Base-by-base conservation (phyloP, 37 sponge, comb jelly and placozoan species). In the Lycopodina hypogea region DNA sequence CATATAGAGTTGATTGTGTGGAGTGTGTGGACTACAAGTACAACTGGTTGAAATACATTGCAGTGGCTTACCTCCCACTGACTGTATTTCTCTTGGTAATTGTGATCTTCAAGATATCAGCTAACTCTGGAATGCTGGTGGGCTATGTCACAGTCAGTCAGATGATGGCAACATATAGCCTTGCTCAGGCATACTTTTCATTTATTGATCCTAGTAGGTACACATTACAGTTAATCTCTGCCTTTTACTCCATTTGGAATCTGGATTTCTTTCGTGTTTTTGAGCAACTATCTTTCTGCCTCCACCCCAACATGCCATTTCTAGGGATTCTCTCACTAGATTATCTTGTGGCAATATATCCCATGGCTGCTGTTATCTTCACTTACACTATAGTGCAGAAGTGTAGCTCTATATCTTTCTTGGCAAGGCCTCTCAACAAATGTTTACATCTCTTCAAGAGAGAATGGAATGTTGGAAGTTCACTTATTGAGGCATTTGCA, bases 51-150 rank as follows among this genome's bases (percentile, higher is more conserved):
- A 72, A 72, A 53, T 81, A 81, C 53, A 48, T 81, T 15, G 63
- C 38, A n/a, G 41, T 63, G 9, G 73, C 82, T n/a, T 78, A 72
- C 59, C 17, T 81, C 0, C 93, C 93, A 53, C 37, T 84, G 7
- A 87, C 85, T 18, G 8, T 87, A 0, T 63, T 92, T 41, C 71
- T 75, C 33, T 24, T 83, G n/a, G 37, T 75, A 11, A 50, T 92
- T 55, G 33, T 92, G 17, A n/a, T 92, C 8, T 87, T 92, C 48
- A 71, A 71, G 40, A 68, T 92, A 73, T 65, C 66, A 33, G 66
- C 66, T 32, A 32, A 28, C 35, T 65, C 66, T 9, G 66, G 66
- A 2, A 32, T 33, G 30, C 26, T 65, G 32, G 35, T 65, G 3
- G 66, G 66, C 2, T 65, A 65, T 11, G 66, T 65, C 34, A 65